Base-by-base conservation (phyloP, 2,113 vertebrate genomes). In the Corythaeola cristata region DNA sequence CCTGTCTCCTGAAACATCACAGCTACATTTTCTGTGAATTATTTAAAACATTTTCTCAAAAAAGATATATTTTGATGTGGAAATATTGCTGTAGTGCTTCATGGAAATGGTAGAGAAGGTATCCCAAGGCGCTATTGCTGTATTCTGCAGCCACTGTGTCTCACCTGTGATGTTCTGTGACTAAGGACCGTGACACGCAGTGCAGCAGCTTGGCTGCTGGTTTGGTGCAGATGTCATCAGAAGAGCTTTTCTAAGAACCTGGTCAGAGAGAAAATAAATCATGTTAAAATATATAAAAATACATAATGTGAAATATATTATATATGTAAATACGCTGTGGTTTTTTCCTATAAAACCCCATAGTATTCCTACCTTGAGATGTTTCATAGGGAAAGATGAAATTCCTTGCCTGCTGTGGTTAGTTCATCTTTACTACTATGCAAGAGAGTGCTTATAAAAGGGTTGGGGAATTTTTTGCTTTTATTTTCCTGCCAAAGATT, bases 1-100 rank as follows among this genome's bases (percentile, higher is more conserved):
- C 6, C 41, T 86, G 69, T 37, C 32, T 90, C 81, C 83, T 77
- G 76, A 93, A 97, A 93, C 76, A 84, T 93, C 94, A 92, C 50
- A 84, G 86, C 63, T 74, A 33, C 41, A 83, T 91, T 96, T 92
- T 64, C 80, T 85, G 62, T 96, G 66, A 95, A 94, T 91, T 89
- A 93, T 94, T 96, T 68, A 95, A 91, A 90, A 85, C 7, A 11
- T 76, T 85, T 95, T 79, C 35, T 68, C 6, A n/a, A 85, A 91
- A 68, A 53, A 33, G 2, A 22, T 52, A 28, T 14, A 85, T 95
- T 93, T 94, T 96, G 90, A 88, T 90, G 82, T 97, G 95, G 75
- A 95, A 96, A 84, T 90, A 28, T 71, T 80, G 26, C 67, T 68
- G 39, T 23, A 41, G n/a, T 55, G 26, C 28, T 80, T 88, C 50